Conservation (phyloP, 1,140 invertebrate species). For the Philopotamus ludificatus region DNA sequence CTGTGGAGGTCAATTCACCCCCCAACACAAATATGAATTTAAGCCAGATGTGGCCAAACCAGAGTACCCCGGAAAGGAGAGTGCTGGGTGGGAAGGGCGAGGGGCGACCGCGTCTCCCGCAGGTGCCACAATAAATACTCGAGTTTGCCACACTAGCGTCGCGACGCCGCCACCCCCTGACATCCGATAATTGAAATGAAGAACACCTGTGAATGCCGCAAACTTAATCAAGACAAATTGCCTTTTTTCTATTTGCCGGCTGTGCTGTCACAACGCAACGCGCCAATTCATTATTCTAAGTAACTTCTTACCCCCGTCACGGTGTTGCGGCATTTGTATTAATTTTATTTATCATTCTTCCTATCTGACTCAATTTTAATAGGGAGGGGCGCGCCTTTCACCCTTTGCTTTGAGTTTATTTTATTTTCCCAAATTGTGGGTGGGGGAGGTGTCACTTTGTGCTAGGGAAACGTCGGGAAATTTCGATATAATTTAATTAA, state of each 20-base stretch:
- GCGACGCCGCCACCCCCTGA: slow-evolving; percentile 32
- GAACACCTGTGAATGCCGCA: slow-evolving; percentile 39
- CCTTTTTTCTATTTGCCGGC: slow-evolving; percentile 24
- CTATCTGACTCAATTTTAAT: no score
- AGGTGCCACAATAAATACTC: slow-evolving; percentile 36
- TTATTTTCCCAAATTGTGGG: no score
- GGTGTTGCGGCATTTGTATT: background rate
- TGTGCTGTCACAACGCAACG: slow-evolving; percentile 12
- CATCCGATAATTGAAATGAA: slow-evolving; percentile 42
- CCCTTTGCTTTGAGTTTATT: no score
- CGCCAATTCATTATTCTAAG: slow-evolving; percentile 40
- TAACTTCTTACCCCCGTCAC: slow-evolving; percentile 18
- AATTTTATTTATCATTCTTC: background rate
- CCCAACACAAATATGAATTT: slow-evolving; percentile 18
- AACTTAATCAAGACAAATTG: slow-evolving; percentile 41
- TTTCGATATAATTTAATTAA: no score
- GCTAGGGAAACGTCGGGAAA: no score
- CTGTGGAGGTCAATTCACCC: background rate
- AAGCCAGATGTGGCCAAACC: slow-evolving; percentile 3
- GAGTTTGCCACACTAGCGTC: slow-evolving; percentile 29
- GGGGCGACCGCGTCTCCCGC: slow-evolving; percentile 8
- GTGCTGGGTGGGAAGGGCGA: no score
- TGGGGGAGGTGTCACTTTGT: no score
- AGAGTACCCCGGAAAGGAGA: slow-evolving; percentile 6
- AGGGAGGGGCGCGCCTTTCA: slow-evolving; percentile 9